These are phyloP conservation scores for Wasmannia auropunctata DNA, from an alignment of 1,140 invertebrate genomes.

Conservation along the genomic window DNA sequence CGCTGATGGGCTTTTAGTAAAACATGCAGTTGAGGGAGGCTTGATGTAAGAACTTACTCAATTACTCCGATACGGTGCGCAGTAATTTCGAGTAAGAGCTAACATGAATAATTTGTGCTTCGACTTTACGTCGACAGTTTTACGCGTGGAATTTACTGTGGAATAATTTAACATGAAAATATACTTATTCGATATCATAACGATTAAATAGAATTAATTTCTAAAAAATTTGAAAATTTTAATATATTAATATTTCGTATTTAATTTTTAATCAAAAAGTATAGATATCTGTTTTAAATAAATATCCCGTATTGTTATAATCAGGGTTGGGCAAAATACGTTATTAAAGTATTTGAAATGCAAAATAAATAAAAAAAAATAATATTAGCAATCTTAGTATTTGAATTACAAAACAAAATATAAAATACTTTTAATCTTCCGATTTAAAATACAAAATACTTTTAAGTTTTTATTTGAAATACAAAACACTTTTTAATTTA, in stretches of 20 bases:
- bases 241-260: background rate
- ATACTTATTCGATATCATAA: background rate
- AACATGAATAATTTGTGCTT: conserved; percentile 24
- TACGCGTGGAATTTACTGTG: background rate
- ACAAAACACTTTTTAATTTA: no score
- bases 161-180: background rate
- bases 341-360: no score
- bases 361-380: no score
- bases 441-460: no score
- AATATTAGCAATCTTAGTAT: no score
- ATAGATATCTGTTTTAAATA: background rate
- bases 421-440: no score
- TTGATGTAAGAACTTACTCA: conserved; percentile 26
- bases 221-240: background rate
- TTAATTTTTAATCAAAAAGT: background rate
- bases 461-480: no score
- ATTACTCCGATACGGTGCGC: conserved; percentile 22
- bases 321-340: no score
- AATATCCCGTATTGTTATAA: background rate
- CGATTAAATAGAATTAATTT: background rate
- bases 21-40: background rate
- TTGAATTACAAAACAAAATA: no score
- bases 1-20: conserved; percentile 24
- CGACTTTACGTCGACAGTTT: background rate
- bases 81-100: background rate